These are phyloP conservation scores for Sycophila texana DNA, from an alignment of 2,888 invertebrate genomes.

Conservation along the genomic window DNA sequence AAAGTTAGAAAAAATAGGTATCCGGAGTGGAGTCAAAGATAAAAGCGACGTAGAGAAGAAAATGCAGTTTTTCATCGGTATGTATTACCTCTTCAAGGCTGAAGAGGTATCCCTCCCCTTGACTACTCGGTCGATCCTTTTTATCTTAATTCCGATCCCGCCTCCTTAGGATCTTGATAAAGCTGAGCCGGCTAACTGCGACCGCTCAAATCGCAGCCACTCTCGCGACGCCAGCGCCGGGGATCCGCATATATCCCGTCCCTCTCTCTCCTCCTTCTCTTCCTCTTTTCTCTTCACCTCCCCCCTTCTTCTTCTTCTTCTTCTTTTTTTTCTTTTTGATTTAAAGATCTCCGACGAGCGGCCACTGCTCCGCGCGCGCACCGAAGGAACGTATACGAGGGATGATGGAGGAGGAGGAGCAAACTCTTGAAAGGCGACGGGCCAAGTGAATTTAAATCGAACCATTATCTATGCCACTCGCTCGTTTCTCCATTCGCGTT, in stretches of 20 bases:
- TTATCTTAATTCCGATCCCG: constrained; percentile 44
- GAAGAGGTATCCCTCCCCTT: constrained; percentile 28
- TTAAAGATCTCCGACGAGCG: constrained; percentile 46
- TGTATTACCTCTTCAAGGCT: constrained; percentile 6
- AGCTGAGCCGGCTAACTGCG: constrained; percentile 25
- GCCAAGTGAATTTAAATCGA: constrained; percentile 57
- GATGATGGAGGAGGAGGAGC: constrained; percentile 24
- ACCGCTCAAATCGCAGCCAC: constrained; percentile 41
- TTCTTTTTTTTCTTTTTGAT: constrained; percentile 28
- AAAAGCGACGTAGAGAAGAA: neutral
- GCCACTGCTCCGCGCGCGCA: neutral
- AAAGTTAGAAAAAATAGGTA: too few species aligned
- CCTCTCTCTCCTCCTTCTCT: neutral
- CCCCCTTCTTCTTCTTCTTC: too few species aligned
- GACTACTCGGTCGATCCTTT: constrained; percentile 3
- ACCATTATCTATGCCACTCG: constrained; percentile 53
- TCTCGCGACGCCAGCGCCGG: neutral
- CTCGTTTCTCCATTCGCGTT: constrained; percentile 27
- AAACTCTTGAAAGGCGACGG: constrained; percentile 48
- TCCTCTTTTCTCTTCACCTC: neutral
- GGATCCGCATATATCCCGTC: too few species aligned
- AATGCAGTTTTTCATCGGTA: constrained; percentile 36
- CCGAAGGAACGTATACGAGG: neutral
- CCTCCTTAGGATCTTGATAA: constrained; percentile 39
- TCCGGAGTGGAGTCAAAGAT: neutral